Conservation (phyloP, 92 coral and sea anemone genomes). For the Paramuricea clavata region DNA sequence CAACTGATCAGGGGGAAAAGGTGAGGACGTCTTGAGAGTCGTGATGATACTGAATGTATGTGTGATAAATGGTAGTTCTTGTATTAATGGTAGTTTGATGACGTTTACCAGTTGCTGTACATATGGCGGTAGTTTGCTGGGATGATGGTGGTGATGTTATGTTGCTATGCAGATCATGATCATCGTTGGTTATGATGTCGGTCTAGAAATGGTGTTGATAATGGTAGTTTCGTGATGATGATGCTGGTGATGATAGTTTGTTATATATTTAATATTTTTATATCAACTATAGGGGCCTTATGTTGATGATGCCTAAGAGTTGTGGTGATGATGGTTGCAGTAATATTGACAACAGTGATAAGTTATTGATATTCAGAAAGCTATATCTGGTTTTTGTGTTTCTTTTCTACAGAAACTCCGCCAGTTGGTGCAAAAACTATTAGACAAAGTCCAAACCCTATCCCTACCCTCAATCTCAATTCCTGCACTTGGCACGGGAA, state of each 20-base stretch:
- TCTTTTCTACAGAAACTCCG: conserved; percentile 29
- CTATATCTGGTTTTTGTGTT: neutral
- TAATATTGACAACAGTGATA: neutral
- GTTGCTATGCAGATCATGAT: too few relatives aligned
- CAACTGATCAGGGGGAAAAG: conserved; percentile 36
- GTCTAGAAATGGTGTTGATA: neutral
- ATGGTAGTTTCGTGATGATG: neutral
- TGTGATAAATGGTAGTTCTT: too few relatives aligned
- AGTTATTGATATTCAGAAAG: neutral
- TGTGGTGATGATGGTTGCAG: neutral
- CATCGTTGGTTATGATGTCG: neutral
- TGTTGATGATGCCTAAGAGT: too few relatives aligned
- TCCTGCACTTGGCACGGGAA: conserved; percentile 48
- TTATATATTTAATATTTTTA: too few relatives aligned
- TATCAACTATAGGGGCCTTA: too few relatives aligned
- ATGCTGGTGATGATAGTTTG: neutral
- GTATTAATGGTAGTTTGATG: neutral
- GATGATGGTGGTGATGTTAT: too few relatives aligned
- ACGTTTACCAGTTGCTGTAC: neutral
- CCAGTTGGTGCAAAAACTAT: conserved; percentile 5
- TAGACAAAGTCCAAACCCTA: neutral
- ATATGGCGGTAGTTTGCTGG: too few relatives aligned
- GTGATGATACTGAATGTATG: too few relatives aligned
- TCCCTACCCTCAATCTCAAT: conserved; percentile 14
- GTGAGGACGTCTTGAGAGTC: neutral